Evolutionary conservation across 2,113 vertebrate species (phyloP), one percentile per base, ranked within the genome.

Genomic region (Lathamus discolor): DNA sequence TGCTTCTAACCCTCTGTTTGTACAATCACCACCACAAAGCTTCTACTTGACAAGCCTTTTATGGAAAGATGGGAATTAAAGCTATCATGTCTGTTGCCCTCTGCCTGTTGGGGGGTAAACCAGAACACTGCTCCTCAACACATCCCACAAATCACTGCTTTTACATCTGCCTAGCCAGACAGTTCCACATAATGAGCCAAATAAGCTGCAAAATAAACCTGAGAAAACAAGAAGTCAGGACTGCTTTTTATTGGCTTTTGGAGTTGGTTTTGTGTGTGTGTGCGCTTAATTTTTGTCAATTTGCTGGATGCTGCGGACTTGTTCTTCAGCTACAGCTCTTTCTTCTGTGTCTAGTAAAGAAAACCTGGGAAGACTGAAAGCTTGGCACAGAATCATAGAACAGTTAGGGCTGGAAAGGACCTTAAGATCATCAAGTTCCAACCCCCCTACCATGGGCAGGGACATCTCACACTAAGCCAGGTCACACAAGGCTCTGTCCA

Each of bases 401-500:
- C 8, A 55, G 11, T 55, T 31, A 55, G 29, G 29, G 54, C 5
- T 55, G 54, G 54, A 31, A 55, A 31, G 54, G 54, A 55, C 29
- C 54, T 31, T 12, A 55, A 31, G 11, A 31, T 55, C 10, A 31
- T 12, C 54, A 1, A 55, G 54, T 31, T 19, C 29, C 54, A 55
- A 5, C 1, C 29, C 3, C 54, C 29, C 17, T 18, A 17, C 10
- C 17, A 5, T 0, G 17, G 52, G 10, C 52, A 55, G 52, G 17
- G 52, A 31, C 28, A 54, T 28, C 10, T 1, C 52, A 29, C 52
- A 51, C 24, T 51, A 51, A 51, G 14, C 7, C 24, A 14, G 4
- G 13, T 7, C 49, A 51, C 24, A 4, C 49, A 51, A 51, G 49
- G 49, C 24, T 8, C 2, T 4, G 3, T 51, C 49, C 49, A 51